Base-by-base conservation (phyloP, 2,888 invertebrate genomes). In the Mesodorylaimus sp. region DNA sequence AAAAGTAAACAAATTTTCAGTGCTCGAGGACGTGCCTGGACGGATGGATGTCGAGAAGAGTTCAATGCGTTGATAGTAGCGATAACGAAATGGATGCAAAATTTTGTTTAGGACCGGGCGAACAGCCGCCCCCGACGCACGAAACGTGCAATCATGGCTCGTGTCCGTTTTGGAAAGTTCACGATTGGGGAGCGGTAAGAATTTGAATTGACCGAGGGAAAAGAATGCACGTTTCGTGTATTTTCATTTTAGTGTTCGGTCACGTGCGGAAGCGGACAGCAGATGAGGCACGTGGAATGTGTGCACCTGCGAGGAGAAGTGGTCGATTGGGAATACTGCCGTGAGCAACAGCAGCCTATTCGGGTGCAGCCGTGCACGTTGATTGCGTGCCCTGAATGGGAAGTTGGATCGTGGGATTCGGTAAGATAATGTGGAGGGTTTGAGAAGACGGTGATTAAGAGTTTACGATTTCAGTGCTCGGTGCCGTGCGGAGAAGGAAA, bases 161-260 rank as follows among this genome's bases (percentile, higher is more conserved):
- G 0, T 72, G 72, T 60, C 67, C 72, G 10, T 61, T 60, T 44
- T 72, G 72, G 72, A 56, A 61, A 45, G 53, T 59, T 1, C 60
- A 61, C 25, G 58, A 64, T 16, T 72, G 70, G 70, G 59, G 63
- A 25, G 60, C 61, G 56, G 69, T 69, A 55, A 54, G 63, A 56
- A 16, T 10, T 5, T 41, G 41, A 7, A n/a, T n/a, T 36, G 10
- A n/a, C n/a, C n/a, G 36, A 10, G 36, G n/a, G 32, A 32, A n/a
- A 7, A 10, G 13, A 39, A 39, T 39, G 19, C 5, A 39, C 41
- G 10, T 5, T 13, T 39, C 16, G 10, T n/a, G 21, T 10, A 39
- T 5, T 39, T 5, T 23, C 42, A 3, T 5, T 57, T 50, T 50
- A 59, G 57, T 66, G 66, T 52, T 62, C 62, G 2, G 62, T 60